These are phyloP conservation scores for Dromas ardeola DNA, from an alignment of 2,113 vertebrate species.

Conservation along the genomic window DNA sequence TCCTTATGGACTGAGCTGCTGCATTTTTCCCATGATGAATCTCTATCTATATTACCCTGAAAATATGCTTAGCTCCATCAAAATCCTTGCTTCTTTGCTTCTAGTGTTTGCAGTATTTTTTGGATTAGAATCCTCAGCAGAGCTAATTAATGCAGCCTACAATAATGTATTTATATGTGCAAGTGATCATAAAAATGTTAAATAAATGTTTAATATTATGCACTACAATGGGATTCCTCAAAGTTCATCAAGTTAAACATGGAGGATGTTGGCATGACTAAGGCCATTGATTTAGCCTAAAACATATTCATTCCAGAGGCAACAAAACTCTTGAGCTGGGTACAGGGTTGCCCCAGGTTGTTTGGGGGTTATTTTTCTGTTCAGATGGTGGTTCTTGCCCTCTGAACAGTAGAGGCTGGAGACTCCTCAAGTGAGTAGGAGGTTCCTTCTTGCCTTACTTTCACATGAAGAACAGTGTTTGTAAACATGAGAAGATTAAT, in stretches of 20 bases:
- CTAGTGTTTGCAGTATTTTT: background rate
- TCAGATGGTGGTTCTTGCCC: background rate
- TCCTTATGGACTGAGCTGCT: background rate
- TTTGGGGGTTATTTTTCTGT: background rate
- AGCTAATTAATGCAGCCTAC: background rate
- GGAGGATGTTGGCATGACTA: background rate
- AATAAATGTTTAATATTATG: background rate
- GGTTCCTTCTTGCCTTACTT: background rate
- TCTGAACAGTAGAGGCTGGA: background rate
- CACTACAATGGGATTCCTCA: background rate
- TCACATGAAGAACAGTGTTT: background rate
- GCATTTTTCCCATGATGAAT: background rate
- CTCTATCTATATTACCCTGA: background rate
- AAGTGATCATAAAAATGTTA: background rate
- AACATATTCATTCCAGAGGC: background rate
- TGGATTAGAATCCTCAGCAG: background rate
- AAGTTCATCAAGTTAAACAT: background rate
- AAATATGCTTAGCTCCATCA: background rate
- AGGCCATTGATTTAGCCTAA: background rate
- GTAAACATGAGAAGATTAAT: background rate
- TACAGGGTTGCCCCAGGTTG: background rate
- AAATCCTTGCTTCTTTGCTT: background rate
- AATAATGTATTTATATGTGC: background rate
- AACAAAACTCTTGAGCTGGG: background rate
- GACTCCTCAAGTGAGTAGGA: background rate